Percentiles rank a stretch among this genome's conserved stretches.
These are phyloP conservation scores for Mastomys coucha DNA, from an alignment of 2,113 vertebrate genomes.

Conservation along the genomic window DNA sequence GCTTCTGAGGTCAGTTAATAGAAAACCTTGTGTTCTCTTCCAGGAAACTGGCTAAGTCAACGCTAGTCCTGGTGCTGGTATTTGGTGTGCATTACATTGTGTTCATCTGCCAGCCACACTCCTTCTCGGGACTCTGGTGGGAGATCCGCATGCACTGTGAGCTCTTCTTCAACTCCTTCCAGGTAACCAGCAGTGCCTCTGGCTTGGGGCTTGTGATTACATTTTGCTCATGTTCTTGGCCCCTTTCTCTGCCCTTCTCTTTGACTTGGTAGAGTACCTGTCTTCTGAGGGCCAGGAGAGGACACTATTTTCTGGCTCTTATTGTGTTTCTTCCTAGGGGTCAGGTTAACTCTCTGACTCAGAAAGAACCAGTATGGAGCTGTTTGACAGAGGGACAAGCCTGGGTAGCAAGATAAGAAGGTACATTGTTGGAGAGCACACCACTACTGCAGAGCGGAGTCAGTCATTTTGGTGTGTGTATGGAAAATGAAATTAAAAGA, in stretches of 20 bases:
- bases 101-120: slow-evolving; percentile 93
- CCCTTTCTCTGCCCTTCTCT: background rate
- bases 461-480: background rate
- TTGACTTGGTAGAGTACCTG: background rate
- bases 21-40: slow-evolving; percentile 49
- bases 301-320: background rate
- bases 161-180: slow-evolving; percentile 96
- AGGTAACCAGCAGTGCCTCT: slow-evolving; percentile 83
- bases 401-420: background rate
- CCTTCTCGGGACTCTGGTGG: slow-evolving; percentile 90
- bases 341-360: background rate
- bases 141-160: slow-evolving; percentile 95
- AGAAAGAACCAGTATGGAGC: background rate
- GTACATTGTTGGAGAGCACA: background rate
- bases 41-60: slow-evolving; percentile 95
- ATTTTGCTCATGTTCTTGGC: accelerated
- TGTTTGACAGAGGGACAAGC: background rate
- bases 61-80: slow-evolving; percentile 92
- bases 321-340: background rate
- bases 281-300: background rate
- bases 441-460: too few relatives aligned
- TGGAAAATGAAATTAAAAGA: background rate
- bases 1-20: background rate
- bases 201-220: background rate
- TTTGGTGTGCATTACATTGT: slow-evolving; percentile 95